These are phyloP conservation scores for Pollenia griseotomentosa DNA, from an alignment of 2,888 invertebrate species.

Conservation along the genomic window DNA sequence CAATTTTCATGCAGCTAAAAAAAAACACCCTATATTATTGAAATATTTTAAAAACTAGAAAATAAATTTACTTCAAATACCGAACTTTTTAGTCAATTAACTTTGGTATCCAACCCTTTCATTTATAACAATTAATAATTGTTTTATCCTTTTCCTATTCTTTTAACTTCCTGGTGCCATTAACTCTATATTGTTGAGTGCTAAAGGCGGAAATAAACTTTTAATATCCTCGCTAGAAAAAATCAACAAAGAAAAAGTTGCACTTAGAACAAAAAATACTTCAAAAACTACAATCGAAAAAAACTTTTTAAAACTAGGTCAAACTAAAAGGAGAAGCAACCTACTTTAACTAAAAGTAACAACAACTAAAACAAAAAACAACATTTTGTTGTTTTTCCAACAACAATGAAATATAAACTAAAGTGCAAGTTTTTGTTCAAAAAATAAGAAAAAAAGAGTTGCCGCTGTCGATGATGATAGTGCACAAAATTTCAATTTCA, in stretches of 20 bases:
- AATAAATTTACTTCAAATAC: too few relatives aligned
- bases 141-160: not conserved
- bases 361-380: constrained; percentile 40
- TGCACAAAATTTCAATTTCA: constrained; percentile 66
- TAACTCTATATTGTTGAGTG: not conserved
- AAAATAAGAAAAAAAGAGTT: not conserved
- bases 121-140: too few relatives aligned
- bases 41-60: too few relatives aligned
- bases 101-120: too few relatives aligned
- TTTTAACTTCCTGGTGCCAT: not conserved
- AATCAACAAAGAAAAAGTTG: not conserved
- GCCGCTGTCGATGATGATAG: constrained; percentile 33
- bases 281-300: constrained; percentile 10
- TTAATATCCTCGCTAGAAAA: constrained; percentile 13
- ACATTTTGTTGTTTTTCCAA: constrained; percentile 19
- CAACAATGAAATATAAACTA: constrained; percentile 29
- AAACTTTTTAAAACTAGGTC: constrained; percentile 52
- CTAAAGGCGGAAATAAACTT: constrained; percentile 32
- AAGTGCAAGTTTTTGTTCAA: constrained; percentile 50
- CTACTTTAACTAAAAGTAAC: constrained; percentile 11
- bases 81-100: too few relatives aligned
- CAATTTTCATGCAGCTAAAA: too few relatives aligned
- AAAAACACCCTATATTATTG: too few relatives aligned
- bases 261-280: constrained; percentile 29
- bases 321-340: constrained; percentile 58